Conservation (phyloP, 2,797 vertebrate species). For the Gobionotothen gibberifrons region DNA sequence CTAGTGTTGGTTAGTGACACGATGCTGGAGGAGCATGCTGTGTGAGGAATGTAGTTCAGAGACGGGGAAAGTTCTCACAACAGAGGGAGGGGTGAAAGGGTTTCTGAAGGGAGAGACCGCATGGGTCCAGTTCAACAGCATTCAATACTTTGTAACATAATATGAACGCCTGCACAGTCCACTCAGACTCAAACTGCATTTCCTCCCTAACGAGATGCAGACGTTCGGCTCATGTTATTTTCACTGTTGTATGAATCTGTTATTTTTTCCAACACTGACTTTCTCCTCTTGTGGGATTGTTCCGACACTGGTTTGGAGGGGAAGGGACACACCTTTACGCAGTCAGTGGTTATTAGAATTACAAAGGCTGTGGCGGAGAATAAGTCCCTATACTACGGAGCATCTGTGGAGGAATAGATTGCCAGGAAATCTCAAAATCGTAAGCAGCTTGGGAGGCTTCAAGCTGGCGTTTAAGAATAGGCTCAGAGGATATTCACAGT, state of each 20-base stretch:
- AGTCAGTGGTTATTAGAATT: background rate
- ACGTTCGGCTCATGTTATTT: background rate
- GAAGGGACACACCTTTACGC: constrained; percentile 5
- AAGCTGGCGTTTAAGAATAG: background rate
- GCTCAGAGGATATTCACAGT: background rate
- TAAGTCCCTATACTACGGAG: background rate
- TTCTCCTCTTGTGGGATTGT: background rate
- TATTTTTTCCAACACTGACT: constrained; percentile 3
- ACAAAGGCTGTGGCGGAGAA: background rate
- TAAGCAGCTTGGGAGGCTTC: background rate
- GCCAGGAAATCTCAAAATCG: background rate
- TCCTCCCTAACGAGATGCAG: background rate
- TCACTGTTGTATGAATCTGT: background rate
- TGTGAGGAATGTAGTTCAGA: constrained; percentile 48
- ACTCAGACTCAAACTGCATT: background rate
- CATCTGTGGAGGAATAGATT: background rate
- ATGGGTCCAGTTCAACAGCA: background rate
- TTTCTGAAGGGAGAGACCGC: background rate
- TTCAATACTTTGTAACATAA: background rate
- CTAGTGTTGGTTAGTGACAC: constrained; percentile 41
- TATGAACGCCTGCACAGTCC: background rate
- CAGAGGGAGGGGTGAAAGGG: constrained; percentile 16
- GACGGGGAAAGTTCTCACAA: constrained; percentile 30
- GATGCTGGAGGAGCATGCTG: constrained; percentile 37
- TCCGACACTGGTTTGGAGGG: background rate